A percentile compares a stretch with the other conserved stretches of the same genome.
Evolutionary conservation across 2,797 vertebrate genomes (phyloP).

Genomic region (Syngnathus acus): DNA sequence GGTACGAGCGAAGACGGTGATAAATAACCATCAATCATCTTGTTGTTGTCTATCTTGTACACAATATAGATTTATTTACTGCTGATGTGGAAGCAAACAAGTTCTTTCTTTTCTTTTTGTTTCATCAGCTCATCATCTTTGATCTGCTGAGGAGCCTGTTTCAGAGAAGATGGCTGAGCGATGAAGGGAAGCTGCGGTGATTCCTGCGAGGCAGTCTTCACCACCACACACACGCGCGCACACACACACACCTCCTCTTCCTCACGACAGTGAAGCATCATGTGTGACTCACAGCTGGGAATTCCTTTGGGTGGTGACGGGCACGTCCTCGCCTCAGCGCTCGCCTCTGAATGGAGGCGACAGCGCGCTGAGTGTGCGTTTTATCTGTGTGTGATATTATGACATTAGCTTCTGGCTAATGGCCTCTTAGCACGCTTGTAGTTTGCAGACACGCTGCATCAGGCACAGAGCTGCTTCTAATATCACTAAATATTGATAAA

Average conservation of each 20-base stretch:
- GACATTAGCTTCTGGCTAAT: neutral
- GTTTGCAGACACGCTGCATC: neutral
- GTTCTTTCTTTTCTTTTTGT: neutral
- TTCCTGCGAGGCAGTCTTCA: neutral
- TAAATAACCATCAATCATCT: slow-evolving; percentile 3
- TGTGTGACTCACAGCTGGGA: slow-evolving; percentile 8
- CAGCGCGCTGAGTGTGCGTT: neutral
- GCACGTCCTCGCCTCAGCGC: neutral
- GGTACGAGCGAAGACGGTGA: neutral
- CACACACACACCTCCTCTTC: no score
- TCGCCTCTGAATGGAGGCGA: neutral
- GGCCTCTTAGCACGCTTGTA: neutral
- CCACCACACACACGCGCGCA: no score
- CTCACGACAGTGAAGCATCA: neutral
- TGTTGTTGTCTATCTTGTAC: neutral
- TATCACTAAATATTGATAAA: no score
- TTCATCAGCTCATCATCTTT: neutral
- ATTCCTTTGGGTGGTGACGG: neutral
- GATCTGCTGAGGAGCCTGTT: neutral
- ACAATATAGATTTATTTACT: neutral
- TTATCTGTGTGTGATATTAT: neutral
- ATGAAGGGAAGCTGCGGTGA: neutral
- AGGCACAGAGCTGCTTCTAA: neutral
- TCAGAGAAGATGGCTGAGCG: neutral
- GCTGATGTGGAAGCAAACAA: neutral